Base-by-base conservation (phyloP, 1,140 invertebrate species). In the Habropoda laboriosa region DNA sequence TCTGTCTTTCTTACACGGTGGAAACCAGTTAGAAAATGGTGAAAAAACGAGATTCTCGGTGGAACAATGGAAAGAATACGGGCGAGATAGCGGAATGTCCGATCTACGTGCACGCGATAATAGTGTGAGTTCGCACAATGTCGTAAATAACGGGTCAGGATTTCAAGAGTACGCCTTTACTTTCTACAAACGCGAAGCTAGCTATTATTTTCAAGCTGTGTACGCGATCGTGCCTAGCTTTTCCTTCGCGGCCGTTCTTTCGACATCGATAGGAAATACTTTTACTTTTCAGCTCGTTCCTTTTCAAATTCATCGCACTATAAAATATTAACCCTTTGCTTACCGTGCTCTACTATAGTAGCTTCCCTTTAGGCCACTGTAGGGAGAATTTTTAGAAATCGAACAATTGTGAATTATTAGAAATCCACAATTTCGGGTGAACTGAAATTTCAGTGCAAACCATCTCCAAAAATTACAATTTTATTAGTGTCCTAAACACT, bases 201-300 rank as follows among this genome's bases (percentile, higher is more conserved):
- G 64, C 81, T 42, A 79, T 79, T 75, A 78, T 83, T 82, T 67
- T 61, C 75, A 49, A 82, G 76, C 45, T 57, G 66, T 57, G 66
- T 51, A 63, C 38, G 27, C 61, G 47, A 49, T 77, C 74, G 53
- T 72, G 42, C 21, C 66, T 83, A 40, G 60, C 67, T 78, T 75
- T 84, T 84, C 61, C 70, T 78, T 45, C 32, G 58, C 40, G 53
- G 68, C 45, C n/a, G n/a, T n/a, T 51, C 51, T 75, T 83, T 82
- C 80, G 63, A 49, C n/a, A 47, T 45, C 77, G 66, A 81, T 80
- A 71, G 35, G 32, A 61, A 61, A 40, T 40, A 40, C 35, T 61
- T 61, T 61, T 40, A 38, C 21, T 13, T 1, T 32, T n/a, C 0
- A 24, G 13, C 6, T 21, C 13, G 60, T 6, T 40, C 13, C 38